Base-by-base conservation (phyloP, 2,888 invertebrate species). In the Cephonodes hylas region DNA sequence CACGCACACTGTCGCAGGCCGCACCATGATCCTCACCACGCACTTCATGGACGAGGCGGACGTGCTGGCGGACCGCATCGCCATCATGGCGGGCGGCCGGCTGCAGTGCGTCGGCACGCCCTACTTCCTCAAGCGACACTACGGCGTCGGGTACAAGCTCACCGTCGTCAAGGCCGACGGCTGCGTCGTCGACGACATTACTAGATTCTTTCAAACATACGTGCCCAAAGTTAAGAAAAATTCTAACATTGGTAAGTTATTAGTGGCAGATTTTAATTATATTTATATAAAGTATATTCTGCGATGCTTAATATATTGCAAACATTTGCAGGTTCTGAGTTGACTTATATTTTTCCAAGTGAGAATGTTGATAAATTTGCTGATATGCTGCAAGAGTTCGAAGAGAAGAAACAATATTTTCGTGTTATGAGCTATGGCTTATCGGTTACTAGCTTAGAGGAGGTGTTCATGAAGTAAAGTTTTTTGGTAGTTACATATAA, bases 41-140 rank as follows among this genome's bases (percentile, higher is more conserved):
- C 96, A 97, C 83, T 96, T 96, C 80, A 97, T 97, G 97, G 97
- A 97, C 73, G 97, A 97, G 85, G 97, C 97, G 0, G 97, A 97
- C 84, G 89, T 96, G 1, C 85, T 97, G 0, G 97, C 97, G 2
- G 97, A 98, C 86, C 93, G 97, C 7, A 96, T 97, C 72, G 97
- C 97, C 7, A 97, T 98, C 57, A 96, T 98, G 96, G 94, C 96
- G 0, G 95, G 95, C 20, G 97, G 97, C 0, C 93, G 94, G 56
- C 87, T 97, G 20, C 96, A 96, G 74, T 97, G 97, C 73, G 94
- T 95, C 62, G 97, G 97, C 5, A 95, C 96, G 0, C 95, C 96
- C 0, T 96, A 96, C 83, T 97, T 95, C 77, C 91, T 98, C 45
- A 98, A 98, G 87, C 96, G 96, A 79, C 95, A 96, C 86, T 97